phyloP scores from a whole-genome alignment of 2,797 vertebrate genomes.

The Syngnathus acus region DNA sequence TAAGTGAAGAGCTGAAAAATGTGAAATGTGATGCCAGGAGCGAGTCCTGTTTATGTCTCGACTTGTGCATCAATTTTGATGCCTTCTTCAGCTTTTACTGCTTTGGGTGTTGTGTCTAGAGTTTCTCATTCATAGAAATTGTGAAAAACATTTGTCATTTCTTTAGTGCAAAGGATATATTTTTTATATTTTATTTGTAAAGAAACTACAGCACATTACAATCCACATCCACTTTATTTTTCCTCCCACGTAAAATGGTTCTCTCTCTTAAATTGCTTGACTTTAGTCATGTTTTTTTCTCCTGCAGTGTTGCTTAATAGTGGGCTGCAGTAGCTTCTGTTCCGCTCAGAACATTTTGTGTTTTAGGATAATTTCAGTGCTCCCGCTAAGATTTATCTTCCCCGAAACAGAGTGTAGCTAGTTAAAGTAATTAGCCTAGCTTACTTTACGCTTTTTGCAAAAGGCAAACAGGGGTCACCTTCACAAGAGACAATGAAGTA shows the following conservation, averaged over 20 bases:
- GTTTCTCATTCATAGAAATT: no score
- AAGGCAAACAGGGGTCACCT: conserved; percentile 29
- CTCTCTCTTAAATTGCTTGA: neutral
- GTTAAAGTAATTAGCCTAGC: conserved; percentile 50
- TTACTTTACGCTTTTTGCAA: conserved; percentile 28
- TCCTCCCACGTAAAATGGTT: neutral
- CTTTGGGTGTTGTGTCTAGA: no score
- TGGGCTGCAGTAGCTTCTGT: conserved; percentile 1
- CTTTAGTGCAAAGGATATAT: neutral
- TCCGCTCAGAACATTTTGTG: conserved; percentile 21
- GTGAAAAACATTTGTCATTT: neutral
- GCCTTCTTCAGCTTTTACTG: neutral
- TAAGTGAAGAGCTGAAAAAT: conserved; percentile 13
- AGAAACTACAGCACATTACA: neutral
- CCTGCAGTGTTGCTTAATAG: neutral
- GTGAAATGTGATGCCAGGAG: conserved; percentile 19
- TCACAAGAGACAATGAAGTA: conserved; percentile 12
- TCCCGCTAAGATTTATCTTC: conserved; percentile 27
- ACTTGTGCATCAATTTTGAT: neutral
- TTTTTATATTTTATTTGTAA: neutral
- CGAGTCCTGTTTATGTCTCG: conserved; percentile 1
- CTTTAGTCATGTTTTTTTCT: neutral
- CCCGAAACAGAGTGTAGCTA: conserved; percentile 34
- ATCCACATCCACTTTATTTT: neutral
- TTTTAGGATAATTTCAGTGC: conserved; percentile 28